Conservation (phyloP, 2,113 vertebrate genomes). For the Gadus chalcogrammus region DNA sequence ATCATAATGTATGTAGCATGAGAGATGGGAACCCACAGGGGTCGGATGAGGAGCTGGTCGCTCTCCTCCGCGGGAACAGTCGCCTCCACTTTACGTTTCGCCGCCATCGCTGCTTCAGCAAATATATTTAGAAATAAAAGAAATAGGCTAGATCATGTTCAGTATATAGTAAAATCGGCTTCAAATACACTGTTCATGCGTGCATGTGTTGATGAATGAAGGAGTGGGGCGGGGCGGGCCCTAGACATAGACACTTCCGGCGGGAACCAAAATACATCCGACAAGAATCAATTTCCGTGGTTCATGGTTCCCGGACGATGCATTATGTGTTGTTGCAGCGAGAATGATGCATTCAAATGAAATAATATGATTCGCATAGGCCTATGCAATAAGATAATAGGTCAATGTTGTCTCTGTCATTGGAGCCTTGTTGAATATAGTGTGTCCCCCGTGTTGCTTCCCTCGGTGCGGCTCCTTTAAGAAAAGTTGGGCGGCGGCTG, state of each 20-base stretch:
- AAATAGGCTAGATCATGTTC: not conserved
- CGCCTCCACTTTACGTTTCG: constrained; percentile 11
- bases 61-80: constrained; percentile 10
- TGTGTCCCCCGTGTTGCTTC: not conserved
- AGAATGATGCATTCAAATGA: not conserved
- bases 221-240: constrained; percentile 31
- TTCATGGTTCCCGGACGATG: constrained; percentile 5
- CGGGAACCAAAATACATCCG: constrained; percentile 45
- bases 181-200: too few species aligned
- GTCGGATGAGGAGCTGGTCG: constrained; percentile 17
- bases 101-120: not conserved
- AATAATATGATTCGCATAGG: too few species aligned
- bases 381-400: too few species aligned
- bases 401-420: too few species aligned
- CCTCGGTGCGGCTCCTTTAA: constrained; percentile 67
- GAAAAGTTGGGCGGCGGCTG: constrained; percentile 63
- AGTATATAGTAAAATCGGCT: not conserved
- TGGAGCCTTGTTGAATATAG: not conserved
- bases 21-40: not conserved
- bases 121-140: not conserved
- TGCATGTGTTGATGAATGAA: constrained; percentile 14
- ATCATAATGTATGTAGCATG: too few species aligned
- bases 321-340: not conserved
- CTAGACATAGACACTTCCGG: constrained; percentile 36
- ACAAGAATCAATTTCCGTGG: not conserved